Percentiles rank a stretch among this genome's conserved stretches.
phyloP scores from a whole-genome alignment of 2,888 invertebrate species.

The Uropetala carovei region DNA sequence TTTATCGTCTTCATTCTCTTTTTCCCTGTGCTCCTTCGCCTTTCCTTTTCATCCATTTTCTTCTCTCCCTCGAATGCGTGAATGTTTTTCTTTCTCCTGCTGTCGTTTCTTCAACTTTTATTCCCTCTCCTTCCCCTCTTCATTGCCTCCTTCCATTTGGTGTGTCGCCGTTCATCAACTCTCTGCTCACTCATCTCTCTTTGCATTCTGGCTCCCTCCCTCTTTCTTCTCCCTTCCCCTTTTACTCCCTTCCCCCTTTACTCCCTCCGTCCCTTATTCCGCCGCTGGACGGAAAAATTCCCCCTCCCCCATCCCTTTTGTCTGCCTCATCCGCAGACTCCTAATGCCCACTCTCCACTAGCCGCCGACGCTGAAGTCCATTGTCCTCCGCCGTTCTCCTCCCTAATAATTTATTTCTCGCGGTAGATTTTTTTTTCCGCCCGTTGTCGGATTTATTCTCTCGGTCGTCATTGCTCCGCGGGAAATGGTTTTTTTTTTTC shows the following conservation, averaged over 20 bases:
- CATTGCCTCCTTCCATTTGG: too few relatives aligned
- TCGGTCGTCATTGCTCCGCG: slow-evolving; percentile 15
- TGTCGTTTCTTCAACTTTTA: too few relatives aligned
- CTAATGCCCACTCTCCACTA: slow-evolving; percentile 42
- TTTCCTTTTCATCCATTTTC: too few relatives aligned
- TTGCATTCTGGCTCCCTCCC: neutral
- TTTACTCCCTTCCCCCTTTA: neutral
- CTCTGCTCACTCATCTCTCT: neutral
- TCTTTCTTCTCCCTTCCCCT: neutral
- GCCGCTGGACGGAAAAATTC: too few relatives aligned
- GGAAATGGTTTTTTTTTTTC: slow-evolving; percentile 22
- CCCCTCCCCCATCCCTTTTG: too few relatives aligned
- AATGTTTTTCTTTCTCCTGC: too few relatives aligned
- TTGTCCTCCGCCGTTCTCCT: slow-evolving; percentile 3
- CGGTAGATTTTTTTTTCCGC: slow-evolving; percentile 16
- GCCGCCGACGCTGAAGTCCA: neutral
- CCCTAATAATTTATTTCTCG: slow-evolving; percentile 42
- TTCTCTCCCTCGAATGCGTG: too few relatives aligned
- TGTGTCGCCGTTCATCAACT: too few relatives aligned
- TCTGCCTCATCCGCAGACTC: neutral
- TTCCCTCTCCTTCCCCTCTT: too few relatives aligned
- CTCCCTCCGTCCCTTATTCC: neutral
- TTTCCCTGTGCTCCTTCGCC: too few relatives aligned
- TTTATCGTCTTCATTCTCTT: too few relatives aligned
- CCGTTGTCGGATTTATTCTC: slow-evolving; percentile 55